Base-by-base conservation (phyloP, 2,888 invertebrate species). In the Cancer borealis region DNA sequence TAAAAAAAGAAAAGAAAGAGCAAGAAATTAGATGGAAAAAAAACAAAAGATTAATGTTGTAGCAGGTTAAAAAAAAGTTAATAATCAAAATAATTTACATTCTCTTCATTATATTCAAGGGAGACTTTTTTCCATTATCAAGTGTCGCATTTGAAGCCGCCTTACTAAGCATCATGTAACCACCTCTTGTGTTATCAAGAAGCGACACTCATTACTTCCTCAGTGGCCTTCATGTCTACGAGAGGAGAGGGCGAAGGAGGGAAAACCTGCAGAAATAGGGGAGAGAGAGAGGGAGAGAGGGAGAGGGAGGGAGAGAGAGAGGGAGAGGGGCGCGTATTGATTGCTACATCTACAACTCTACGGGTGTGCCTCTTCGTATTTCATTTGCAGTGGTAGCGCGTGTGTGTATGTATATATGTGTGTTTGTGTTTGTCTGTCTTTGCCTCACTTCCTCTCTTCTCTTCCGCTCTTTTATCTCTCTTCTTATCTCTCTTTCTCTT, bases 261-360 rank as follows among this genome's bases (percentile, higher is more conserved):
- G 79, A 21, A 30, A 30, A n/a, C 14, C 54, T 54, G n/a, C 17
- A 66, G 66, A 66, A n/a, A 66, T 10, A 54, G 66, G 66, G n/a
- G 30, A 79, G 79, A 26, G 30, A 79, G 79, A 21, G 79, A 30
- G 30, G 5, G 73, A 6, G 73, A 73, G 73, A 73, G 73, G n/a
- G 73, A 6, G 73, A 26, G 30, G 12, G 21, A 8, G 30, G 2
- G 30, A 10, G 30, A 21, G 79, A 30, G 30, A 21, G 79, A 30
- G 12, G 14, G 30, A 30, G 79, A 30, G 79, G 6, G 30, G 79
- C 30, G 79, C 30, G 79, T 79, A 79, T 79, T 79, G 79, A 79
- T 79, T 79, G 79, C 79, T 79, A 79, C 79, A 30, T 79, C 79
- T 79, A 79, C 79, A 79, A 30, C 79, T 79, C 79, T 79, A 79